phyloP scores from a whole-genome alignment of 2,113 vertebrate species.

The Grallaria varia region DNA sequence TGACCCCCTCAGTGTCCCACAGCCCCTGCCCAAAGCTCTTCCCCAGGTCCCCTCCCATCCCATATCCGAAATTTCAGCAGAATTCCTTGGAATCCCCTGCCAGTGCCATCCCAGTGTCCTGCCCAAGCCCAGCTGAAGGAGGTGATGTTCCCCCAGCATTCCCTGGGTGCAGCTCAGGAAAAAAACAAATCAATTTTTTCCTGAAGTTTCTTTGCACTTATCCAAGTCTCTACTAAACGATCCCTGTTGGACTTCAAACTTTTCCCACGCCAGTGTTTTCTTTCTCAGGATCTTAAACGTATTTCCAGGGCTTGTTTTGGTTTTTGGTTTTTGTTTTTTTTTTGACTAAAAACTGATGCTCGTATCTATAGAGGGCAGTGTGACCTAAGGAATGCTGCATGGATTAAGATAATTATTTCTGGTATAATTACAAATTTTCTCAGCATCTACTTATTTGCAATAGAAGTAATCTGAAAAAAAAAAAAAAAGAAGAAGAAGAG shows the following conservation, averaged over 20 bases:
- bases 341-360: not conserved
- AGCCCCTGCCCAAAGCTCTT: not conserved
- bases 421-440: not conserved
- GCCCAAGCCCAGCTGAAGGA: not conserved
- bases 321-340: not conserved
- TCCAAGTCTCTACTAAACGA: not conserved
- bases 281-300: not conserved
- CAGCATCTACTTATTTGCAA: not conserved
- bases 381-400: not conserved
- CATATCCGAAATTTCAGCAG: not conserved
- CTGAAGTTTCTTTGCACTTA: not conserved
- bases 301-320: not conserved
- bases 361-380: conserved; percentile 35
- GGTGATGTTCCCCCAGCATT: not conserved
- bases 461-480: not conserved
- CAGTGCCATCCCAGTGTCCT: not conserved
- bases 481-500: not conserved
- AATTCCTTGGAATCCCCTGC: not conserved
- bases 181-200: not conserved
- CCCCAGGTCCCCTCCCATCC: not conserved
- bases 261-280: not conserved
- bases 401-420: not conserved
- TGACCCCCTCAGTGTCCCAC: not conserved
- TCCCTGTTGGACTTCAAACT: not conserved
- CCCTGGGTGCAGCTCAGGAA: not conserved